These are phyloP conservation scores for Heliconius himera DNA, from an alignment of 1,140 invertebrate genomes.

Conservation along the genomic window DNA sequence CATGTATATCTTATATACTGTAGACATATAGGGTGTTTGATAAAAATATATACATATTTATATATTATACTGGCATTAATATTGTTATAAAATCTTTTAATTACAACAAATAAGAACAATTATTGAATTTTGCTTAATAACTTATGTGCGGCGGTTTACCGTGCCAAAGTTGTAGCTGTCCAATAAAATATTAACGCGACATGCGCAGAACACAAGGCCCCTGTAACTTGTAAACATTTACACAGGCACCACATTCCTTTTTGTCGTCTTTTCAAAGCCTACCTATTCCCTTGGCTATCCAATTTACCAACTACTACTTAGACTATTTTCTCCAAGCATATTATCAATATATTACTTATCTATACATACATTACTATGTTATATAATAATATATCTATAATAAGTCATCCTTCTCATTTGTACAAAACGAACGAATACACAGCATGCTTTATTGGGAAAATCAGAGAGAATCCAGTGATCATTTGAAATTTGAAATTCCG, in stretches of 20 bases:
- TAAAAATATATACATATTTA: too few relatives aligned
- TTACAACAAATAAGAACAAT: neutral
- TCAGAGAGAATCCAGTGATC: neutral
- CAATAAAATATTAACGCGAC: constrained; percentile 41
- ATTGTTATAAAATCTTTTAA: neutral
- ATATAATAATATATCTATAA: neutral
- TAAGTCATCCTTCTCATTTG: neutral
- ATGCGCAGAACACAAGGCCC: constrained; percentile 24
- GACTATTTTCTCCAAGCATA: neutral
- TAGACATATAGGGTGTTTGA: neutral
- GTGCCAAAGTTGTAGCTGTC: constrained; percentile 22
- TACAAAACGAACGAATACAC: neutral
- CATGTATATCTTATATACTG: neutral
- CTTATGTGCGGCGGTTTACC: constrained; percentile 15
- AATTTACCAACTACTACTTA: neutral
- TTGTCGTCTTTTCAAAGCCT: neutral
- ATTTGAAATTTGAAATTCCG: neutral
- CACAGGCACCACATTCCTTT: constrained; percentile 11
- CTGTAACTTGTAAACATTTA: constrained; percentile 26
- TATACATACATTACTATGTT: neutral
- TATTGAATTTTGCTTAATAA: neutral
- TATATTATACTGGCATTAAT: neutral
- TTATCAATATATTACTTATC: neutral
- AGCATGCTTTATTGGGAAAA: neutral
- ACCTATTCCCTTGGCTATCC: neutral